Base-by-base conservation (phyloP, 2,888 invertebrate genomes). In the Osmoderma eremita region DNA sequence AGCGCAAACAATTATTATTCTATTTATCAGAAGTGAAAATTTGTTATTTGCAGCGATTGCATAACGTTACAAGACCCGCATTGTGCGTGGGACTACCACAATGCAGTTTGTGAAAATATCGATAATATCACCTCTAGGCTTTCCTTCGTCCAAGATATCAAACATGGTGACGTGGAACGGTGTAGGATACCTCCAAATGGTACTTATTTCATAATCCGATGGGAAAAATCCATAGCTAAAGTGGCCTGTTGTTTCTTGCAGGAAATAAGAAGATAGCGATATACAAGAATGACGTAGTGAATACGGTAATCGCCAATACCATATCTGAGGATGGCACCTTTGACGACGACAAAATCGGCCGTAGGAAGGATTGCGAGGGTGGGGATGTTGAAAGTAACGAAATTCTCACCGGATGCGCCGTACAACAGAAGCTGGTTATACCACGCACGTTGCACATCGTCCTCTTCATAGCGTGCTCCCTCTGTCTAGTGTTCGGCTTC, bases 41-140 rank as follows among this genome's bases (percentile, higher is more conserved):
- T n/a, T 72, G 56, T 17, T 67, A 18, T 50, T 58, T 70, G 38
- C 84, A 89, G 91, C 71, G 90, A 91, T 74, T 99, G 98, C 82
- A 90, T 98, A 2, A 89, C 90, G 36, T 85, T 97, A 68, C 95
- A 97, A 84, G 98, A 99, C 84, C 98, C 98, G 0, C 96, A 98
- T 81, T 99, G 98, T 83, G 96, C 96, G 17, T 99, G 98, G 98
- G 93, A 95, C 80, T 88, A 90, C 4, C 83, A 83, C 51, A 83
- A 83, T 72, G 80, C 82, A 65, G 78, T 79, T n/a, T 88, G 88
- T 76, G 85, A 86, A 18, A 84, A 85, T 53, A 83, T 86, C 45
- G 84, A 84, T 70, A 82, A 83, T 6, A 83, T 76, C 6, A 78
- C 79, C 3, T 77, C 78, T 2, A 78, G 76, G 72, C 75, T 79